Conservation (phyloP, 2,888 invertebrate genomes). For the Sphinx pinastri region DNA sequence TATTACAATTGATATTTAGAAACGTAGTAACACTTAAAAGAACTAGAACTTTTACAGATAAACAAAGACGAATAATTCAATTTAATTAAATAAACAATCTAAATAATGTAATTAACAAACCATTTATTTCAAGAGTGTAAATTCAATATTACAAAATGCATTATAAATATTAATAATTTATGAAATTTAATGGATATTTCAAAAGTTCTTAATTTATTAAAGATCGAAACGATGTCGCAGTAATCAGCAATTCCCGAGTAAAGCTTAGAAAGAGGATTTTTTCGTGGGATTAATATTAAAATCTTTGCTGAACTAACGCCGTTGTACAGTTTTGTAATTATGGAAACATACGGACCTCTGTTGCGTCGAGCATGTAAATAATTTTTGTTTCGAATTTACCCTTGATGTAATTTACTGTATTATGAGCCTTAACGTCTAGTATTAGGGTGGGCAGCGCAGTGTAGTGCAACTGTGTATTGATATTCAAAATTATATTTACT, state of each 20-base stretch:
- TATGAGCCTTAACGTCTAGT: too few species aligned
- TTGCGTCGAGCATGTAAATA: conserved; percentile 24
- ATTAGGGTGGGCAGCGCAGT: too few species aligned
- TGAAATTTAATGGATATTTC: not conserved
- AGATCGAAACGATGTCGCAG: conserved; percentile 24
- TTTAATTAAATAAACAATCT: not conserved
- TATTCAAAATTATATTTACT: too few species aligned
- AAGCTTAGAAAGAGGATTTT: conserved; percentile 35
- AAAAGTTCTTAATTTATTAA: not conserved
- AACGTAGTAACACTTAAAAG: too few species aligned
- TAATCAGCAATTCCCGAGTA: conserved; percentile 42
- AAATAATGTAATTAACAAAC: not conserved
- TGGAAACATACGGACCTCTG: conserved; percentile 30
- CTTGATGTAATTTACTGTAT: too few species aligned
- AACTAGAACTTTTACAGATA: too few species aligned
- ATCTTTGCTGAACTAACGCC: conserved; percentile 45
- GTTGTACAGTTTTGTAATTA: conserved; percentile 31
- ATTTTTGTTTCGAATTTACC: too few species aligned
- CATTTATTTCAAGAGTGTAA: not conserved
- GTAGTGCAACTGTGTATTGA: too few species aligned
- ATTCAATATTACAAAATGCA: not conserved
- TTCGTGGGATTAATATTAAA: conserved; percentile 50
- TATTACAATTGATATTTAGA: too few species aligned
- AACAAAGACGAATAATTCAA: too few species aligned
- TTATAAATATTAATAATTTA: not conserved